Base-by-base conservation (phyloP, 1,140 invertebrate genomes). In the Drosophila fuyamai region DNA sequence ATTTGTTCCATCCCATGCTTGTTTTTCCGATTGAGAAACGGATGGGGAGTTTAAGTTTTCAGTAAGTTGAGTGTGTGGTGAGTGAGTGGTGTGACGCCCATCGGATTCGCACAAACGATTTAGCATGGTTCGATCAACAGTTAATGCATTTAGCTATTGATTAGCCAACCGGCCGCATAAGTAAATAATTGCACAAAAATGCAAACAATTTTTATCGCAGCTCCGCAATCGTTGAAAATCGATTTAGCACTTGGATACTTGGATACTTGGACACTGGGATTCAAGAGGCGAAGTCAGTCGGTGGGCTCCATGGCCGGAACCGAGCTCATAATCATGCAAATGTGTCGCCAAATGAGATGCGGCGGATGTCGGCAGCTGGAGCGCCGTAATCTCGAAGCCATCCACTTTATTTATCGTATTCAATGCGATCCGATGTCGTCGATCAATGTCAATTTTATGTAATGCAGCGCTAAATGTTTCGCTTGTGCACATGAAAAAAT, bases 261-360 rank as follows among this genome's bases (percentile, higher is more conserved):
- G n/a, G n/a, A n/a, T n/a, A n/a, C n/a, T n/a, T n/a, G n/a, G n/a
- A n/a, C n/a, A n/a, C n/a, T n/a, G n/a, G n/a, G 46, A 35, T 41
- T 18, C 44, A 18, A 12, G 46, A 35, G 32, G 29, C 50, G n/a
- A 51, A 2, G 8, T 1, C 27, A 35, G 48, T 40, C 1, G 29
- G 1, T 38, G 48, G 46, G 16, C 36, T 48, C 29, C 61, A 60
- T 51, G 67, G 71, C 82, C 82, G 82, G 82, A 85, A 85, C 82
- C 65, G 68, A 60, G 75, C 70, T 81, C 82, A 86, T 86, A 86
- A 85, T 81, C 78, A 85, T 84, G 81, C 81, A 84, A 84, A 84
- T 84, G 73, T 81, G 73, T 81, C 73, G 77, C 62, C 57, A 76
- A 81, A 85, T 85, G 74, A 81, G 74, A 85, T 85, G 82, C 81